Evolutionary conservation across 2,888 invertebrate genomes (phyloP), one percentile per base, ranked within the genome.

Genomic region (Phoenoteleia sp.): DNA sequence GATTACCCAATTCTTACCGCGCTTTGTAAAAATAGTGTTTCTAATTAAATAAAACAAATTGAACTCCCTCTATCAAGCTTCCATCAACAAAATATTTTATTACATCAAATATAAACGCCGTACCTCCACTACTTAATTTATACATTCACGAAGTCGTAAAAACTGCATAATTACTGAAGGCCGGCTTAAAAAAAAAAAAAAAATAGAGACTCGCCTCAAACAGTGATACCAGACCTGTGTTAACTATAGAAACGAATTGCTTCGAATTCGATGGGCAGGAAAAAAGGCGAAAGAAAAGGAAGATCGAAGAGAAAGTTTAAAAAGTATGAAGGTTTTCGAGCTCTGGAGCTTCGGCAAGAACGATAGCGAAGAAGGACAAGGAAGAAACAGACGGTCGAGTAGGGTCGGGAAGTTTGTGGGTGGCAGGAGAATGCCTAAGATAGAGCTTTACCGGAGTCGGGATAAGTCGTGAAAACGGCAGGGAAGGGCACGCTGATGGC

Each of bases 401-500:
- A 66, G 84, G 81, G 79, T 81, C 75, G 75, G 75, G 79, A 84
- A 81, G 86, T 84, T 81, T 81, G 84, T 62, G 86, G 77, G 81
- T 74, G 81, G 81, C 58, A 75, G 77, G 79, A 79, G 81, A 74
- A 79, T 77, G 81, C 69, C 76, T 81, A 81, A 86, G 86, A 81
- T 85, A 69, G 81, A 81, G 85, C 85, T 82, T 82, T 75, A 42
- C 58, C 56, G 62, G 74, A 75, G 86, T 81, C 76, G 81, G 80
- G 86, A 83, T 80, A 83, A 84, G 83, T 77, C 80, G 77, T 74
- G 81, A 86, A 83, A 86, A 77, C 72, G 85, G 54, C 33, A 39
- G 74, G 39, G 74, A 81, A 87, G 81, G 86, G 86, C 74, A 81
- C 66, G 86, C 84, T 72, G 87, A 85, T 87, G 86, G 84, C 75